A percentile compares a stretch with the other conserved stretches of the same genome.
Evolutionary conservation across 1,140 invertebrate species (phyloP).

Genomic region (Diprion similis): DNA sequence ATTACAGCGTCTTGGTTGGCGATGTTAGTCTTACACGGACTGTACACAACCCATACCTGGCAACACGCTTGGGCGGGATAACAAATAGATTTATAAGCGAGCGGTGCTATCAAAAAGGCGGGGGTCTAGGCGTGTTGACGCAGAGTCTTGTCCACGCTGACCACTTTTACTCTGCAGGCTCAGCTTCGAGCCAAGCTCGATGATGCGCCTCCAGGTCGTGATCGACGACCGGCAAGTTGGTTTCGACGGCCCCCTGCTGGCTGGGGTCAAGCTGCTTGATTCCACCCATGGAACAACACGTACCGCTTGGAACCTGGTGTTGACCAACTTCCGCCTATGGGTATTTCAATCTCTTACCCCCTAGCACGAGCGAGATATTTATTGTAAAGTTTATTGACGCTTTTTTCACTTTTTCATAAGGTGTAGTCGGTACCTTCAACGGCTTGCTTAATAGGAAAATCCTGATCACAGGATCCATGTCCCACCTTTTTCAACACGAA

Average conservation of each 20-base stretch:
- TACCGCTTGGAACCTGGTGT: neutral
- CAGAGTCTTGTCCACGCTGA: constrained; percentile 6
- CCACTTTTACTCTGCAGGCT: neutral
- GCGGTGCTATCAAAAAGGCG: constrained; percentile 11
- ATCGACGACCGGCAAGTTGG: constrained; percentile 4
- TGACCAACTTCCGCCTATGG: neutral
- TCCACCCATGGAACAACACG: neutral
- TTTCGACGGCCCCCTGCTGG: neutral
- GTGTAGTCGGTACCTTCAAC: no score
- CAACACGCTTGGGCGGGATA: neutral
- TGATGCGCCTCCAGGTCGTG: neutral
- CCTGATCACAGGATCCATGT: no score
- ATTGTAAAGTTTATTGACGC: neutral
- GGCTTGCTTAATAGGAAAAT: no score
- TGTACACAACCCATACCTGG: neutral
- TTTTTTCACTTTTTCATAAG: neutral
- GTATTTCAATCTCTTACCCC: constrained; percentile 4
- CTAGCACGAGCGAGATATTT: neutral
- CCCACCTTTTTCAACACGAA: no score
- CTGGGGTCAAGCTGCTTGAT: constrained; percentile 1
- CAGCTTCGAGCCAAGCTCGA: neutral
- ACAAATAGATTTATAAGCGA: constrained; percentile 16
- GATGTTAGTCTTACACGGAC: neutral
- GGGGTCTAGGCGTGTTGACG: constrained; percentile 8
- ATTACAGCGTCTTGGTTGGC: neutral